phyloP scores from a whole-genome alignment of 2,888 invertebrate genomes.

The Eumacrocentrus americanus region DNA sequence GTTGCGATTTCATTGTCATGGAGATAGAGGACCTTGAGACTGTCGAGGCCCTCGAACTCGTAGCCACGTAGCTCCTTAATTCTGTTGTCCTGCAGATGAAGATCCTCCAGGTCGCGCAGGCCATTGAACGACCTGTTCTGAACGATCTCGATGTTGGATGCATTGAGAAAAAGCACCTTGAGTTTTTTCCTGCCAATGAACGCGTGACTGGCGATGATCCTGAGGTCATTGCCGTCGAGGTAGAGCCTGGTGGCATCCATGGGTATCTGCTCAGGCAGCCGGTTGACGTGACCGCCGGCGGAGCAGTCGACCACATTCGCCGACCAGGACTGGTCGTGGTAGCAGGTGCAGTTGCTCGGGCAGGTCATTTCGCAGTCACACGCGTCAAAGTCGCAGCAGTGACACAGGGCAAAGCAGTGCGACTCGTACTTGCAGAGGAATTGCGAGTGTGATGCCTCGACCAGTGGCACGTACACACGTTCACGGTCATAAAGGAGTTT shows the following conservation, averaged over 20 bases:
- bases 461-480: conserved; percentile 74
- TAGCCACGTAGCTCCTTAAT: conserved; percentile 74
- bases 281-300: conserved; percentile 71
- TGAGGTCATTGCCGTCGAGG: conserved; percentile 82
- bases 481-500: conserved; percentile 80
- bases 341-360: conserved; percentile 85
- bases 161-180: conserved; percentile 77
- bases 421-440: conserved; percentile 85
- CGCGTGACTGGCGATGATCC: conserved; percentile 78
- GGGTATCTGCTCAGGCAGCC: conserved; percentile 81
- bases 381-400: conserved; percentile 89
- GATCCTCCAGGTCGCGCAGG: conserved; percentile 74
- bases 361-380: conserved; percentile 94
- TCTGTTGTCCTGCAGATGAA: conserved; percentile 78
- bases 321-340: conserved; percentile 86
- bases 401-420: conserved; percentile 85
- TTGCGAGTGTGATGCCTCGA: conserved; percentile 80
- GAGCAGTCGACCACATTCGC: conserved; percentile 87
- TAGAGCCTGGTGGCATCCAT: conserved; percentile 91
- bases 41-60: conserved; percentile 80
- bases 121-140: conserved; percentile 86
- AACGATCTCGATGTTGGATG: conserved; percentile 77
- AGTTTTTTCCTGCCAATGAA: conserved; percentile 85
- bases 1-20: conserved; percentile 75
- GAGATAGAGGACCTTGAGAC: conserved; percentile 74